Percentiles rank a stretch among this genome's conserved stretches.
Conservation (phyloP, 2,797 vertebrate species). For the Okamejei kenojei region DNA sequence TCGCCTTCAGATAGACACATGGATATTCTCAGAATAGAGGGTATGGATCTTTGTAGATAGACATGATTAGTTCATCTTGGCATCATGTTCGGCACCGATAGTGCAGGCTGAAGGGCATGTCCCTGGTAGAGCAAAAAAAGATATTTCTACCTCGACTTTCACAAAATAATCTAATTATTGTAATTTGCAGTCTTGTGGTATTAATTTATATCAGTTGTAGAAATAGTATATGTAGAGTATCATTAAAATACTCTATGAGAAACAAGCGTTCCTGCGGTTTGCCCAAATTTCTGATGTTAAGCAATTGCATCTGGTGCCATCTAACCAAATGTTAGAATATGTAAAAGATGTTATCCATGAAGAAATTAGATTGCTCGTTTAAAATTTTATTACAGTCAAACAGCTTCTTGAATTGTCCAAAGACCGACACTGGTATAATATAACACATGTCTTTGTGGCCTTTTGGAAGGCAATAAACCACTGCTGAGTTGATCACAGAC, state of each 20-base stretch:
- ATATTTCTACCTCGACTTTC: neutral
- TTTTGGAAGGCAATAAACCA: neutral
- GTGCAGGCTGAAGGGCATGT: no score
- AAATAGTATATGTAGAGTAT: neutral
- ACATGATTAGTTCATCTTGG: no score
- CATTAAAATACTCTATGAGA: neutral
- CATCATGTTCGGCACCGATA: no score
- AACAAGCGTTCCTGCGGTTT: neutral
- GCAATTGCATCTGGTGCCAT: neutral
- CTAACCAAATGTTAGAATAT: neutral
- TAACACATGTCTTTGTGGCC: neutral
- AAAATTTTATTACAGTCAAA: neutral
- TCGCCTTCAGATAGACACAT: no score
- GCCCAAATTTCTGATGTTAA: neutral
- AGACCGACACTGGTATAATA: neutral
- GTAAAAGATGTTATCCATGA: neutral
- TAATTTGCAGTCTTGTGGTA: neutral
- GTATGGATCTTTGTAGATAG: no score
- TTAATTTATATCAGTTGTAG: neutral
- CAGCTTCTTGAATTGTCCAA: neutral
- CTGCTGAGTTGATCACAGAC: neutral
- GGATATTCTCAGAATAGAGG: no score
- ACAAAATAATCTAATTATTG: neutral
- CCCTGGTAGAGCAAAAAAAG: no score
- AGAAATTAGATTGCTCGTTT: neutral